Percentiles rank a stretch among this genome's conserved stretches.
These are phyloP conservation scores for Novumbra hubbsi DNA, from an alignment of 2,797 vertebrate species.

Conservation along the genomic window DNA sequence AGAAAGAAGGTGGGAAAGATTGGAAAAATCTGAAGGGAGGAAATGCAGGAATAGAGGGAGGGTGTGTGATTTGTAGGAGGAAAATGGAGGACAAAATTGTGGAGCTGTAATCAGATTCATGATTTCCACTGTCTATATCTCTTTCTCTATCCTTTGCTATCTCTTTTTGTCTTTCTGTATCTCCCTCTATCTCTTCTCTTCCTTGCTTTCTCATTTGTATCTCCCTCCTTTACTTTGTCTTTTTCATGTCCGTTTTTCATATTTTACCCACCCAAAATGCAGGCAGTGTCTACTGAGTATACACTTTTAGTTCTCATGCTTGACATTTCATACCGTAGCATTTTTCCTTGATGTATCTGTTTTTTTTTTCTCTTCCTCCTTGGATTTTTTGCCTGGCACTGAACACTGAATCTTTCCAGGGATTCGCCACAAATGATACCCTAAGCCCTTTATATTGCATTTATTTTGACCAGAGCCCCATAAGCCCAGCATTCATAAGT, in stretches of 20 bases:
- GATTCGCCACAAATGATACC: too few relatives aligned
- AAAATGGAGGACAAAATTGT: slow-evolving; percentile 9
- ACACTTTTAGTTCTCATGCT: not conserved
- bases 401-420: not conserved
- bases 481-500: too few relatives aligned
- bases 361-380: not conserved
- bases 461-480: too few relatives aligned
- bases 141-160: slow-evolving; percentile 7
- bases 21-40: not conserved
- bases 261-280: not conserved
- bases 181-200: not conserved
- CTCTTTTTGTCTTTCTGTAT: not conserved
- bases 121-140: slow-evolving; percentile 8
- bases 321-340: not conserved
- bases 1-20: not conserved
- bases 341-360: not conserved
- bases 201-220: too few relatives aligned
- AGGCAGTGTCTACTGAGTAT: not conserved
- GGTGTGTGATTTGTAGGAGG: not conserved
- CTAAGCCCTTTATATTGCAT: too few relatives aligned
- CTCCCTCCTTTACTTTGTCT: not conserved
- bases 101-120: not conserved
- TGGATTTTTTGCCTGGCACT: not conserved
- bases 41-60: not conserved
- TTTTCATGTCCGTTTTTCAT: not conserved